Base-by-base conservation (phyloP, 2,888 invertebrate species). In the Campopleginae sp. region DNA sequence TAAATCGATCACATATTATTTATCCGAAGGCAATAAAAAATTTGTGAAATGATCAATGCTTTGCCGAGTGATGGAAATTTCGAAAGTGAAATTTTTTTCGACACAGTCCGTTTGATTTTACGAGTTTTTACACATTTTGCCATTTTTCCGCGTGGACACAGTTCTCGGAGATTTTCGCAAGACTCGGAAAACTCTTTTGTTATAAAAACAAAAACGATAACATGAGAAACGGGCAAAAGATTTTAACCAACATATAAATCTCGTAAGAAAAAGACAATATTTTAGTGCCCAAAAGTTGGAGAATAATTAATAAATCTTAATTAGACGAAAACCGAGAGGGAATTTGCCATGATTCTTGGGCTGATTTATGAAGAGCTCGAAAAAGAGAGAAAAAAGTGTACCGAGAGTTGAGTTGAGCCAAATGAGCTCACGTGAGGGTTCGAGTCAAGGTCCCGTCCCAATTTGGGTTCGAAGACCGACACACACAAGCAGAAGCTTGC, bases 401-500 rank as follows among this genome's bases (percentile, higher is more conserved):
- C 46, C 58, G 75, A 33, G 23, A 54, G 66, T 10, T 6, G 70
- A 44, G 23, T 71, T 27, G 70, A 38, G 74, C 23, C 46, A 63
- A 75, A 85, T 82, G 80, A 87, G 86, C 86, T 76, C 79, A 72
- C 75, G 82, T 74, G 78, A 75, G 82, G 81, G 83, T 81, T 75
- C 87, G 90, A 91, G 91, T 91, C 91, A 92, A 92, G 91, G 91
- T 88, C 88, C 88, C 86, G 92, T 90, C 89, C 92, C 90, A 92
- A 91, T 91, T 92, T 84, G 88, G 86, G 92, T 92, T 92, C 92
- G 88, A 91, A 91, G 92, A 92, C 92, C 91, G 89, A 88, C 78
- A 72, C 80, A 76, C 12, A 42, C 46, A 27, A n/a, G 27, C 68
- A 46, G 44, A 38, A 3, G 44, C 27, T 27, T 27, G n/a, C 12